Evolutionary conservation across 2,797 vertebrate genomes (phyloP), one percentile per base, ranked within the genome.

Genomic region (Xenentodon cancila): DNA sequence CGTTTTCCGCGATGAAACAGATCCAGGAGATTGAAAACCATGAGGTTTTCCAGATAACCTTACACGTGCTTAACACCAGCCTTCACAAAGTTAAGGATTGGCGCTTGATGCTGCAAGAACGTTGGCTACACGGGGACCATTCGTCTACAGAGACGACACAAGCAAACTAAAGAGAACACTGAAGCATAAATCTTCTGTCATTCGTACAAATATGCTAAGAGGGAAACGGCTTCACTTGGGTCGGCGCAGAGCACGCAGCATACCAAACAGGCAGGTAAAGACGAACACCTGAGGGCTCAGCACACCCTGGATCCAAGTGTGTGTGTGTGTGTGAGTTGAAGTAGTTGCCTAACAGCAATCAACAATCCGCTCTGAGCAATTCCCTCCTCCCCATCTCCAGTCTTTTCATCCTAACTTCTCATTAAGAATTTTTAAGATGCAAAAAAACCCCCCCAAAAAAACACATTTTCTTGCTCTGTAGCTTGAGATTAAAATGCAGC

Each of bases 231-330:
- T 68, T 80, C 37, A 22, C 37, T 63, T 75, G 44, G 56, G 73
- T 49, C 56, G 66, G 73, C 73, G 76, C 62, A 78, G 73, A 84
- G 66, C 68, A 47, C 59, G 57, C 64, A 80, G 85, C 82, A 88
- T 86, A 87, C 80, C 85, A 89, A 89, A 66, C 81, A 89, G 85
- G 73, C 74, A 86, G 71, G 84, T 88, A 84, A 86, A 91, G 89
- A 92, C 89, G 89, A 85, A 73, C 77, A 83, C 87, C 82, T 85
- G 73, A 75, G 73, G 74, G 86, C 84, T 81, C 82, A 84, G 82
- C 77, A 82, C 79, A 85, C 82, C 86, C 86, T 12, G 81, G 84
- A 75, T 66, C 53, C 55, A 52, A 58, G 68, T 72, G 60, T 68
- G 18, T 59, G 52, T 57, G 53, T 70, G 51, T 40, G 40, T 59